Evolutionary conservation across 2,113 vertebrate genomes (phyloP).

Genomic region (Edolisoma coerulescens): DNA sequence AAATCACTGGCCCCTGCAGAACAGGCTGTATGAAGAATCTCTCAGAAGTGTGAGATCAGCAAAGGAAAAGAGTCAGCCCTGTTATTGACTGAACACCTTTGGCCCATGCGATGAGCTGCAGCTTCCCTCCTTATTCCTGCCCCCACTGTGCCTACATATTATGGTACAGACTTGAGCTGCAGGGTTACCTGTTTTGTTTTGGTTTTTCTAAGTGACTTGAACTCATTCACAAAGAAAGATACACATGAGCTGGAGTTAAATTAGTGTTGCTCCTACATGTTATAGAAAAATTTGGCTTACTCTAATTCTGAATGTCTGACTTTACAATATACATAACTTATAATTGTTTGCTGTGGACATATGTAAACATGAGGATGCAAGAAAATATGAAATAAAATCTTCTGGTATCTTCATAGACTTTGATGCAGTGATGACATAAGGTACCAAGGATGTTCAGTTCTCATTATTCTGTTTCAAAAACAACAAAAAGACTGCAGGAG

Average conservation of each 20-base stretch:
- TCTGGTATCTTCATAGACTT: not conserved
- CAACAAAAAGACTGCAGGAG: not conserved
- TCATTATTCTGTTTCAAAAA: not conserved
- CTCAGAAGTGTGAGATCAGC: not conserved
- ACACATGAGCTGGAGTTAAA: fast-evolving
- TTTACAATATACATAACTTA: not conserved
- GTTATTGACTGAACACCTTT: not conserved
- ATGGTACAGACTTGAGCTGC: not conserved
- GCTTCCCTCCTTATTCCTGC: not conserved
- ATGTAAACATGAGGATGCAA: not conserved
- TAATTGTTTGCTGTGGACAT: not conserved
- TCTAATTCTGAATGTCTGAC: not conserved
- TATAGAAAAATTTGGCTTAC: not conserved
- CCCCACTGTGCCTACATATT: not conserved
- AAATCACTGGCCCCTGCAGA: not conserved
- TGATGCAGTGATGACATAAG: not conserved
- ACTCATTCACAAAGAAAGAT: not conserved
- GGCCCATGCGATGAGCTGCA: not conserved
- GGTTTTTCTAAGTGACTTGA: not conserved
- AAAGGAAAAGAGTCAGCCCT: not conserved
- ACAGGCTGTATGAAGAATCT: not conserved
- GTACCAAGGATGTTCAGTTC: not conserved
- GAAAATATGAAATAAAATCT: not conserved
- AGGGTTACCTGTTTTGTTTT: not conserved
- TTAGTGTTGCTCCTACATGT: not conserved